phyloP scores from a whole-genome alignment of 2,797 vertebrate species.

The Trematomus bernacchii region DNA sequence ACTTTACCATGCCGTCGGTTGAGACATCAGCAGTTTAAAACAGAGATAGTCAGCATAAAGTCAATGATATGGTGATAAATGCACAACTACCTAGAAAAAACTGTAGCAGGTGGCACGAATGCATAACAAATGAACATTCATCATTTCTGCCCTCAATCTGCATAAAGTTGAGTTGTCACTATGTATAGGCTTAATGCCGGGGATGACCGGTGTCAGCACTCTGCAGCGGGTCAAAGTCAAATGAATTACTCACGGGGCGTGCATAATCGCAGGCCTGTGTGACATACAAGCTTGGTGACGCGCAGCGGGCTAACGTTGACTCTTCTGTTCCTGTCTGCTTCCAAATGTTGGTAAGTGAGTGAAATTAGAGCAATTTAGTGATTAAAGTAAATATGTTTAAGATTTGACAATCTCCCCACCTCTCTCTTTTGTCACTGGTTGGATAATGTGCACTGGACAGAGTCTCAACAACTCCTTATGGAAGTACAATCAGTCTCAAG shows the following conservation, averaged over 20 bases:
- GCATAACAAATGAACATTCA: slow-evolving; percentile 45
- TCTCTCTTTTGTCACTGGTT: slow-evolving; percentile 83
- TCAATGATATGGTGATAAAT: slow-evolving; percentile 40
- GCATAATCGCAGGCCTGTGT: slow-evolving; percentile 63
- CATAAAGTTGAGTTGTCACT: slow-evolving; percentile 54
- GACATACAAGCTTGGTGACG: slow-evolving; percentile 49
- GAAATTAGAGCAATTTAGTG: slow-evolving; percentile 36
- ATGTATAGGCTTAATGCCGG: slow-evolving; percentile 38
- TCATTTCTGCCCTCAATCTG: slow-evolving; percentile 50
- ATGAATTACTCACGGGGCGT: slow-evolving; percentile 72
- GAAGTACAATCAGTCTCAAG: slow-evolving; percentile 82
- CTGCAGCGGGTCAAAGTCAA: slow-evolving; percentile 70
- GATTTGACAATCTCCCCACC: slow-evolving; percentile 67
- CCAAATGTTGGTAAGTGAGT: slow-evolving; percentile 37
- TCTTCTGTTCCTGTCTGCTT: slow-evolving; percentile 29
- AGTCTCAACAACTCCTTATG: slow-evolving; percentile 84
- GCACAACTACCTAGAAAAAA: slow-evolving; percentile 38
- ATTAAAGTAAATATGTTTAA: slow-evolving; percentile 14
- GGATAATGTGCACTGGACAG: slow-evolving; percentile 82
- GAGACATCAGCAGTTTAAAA: slow-evolving; percentile 54
- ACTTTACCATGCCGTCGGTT: slow-evolving; percentile 14
- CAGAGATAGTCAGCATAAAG: slow-evolving; percentile 49
- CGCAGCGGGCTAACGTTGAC: slow-evolving; percentile 30
- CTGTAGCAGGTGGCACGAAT: slow-evolving; percentile 53
- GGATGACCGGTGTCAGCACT: slow-evolving; percentile 61